A percentile compares a stretch with the other conserved stretches of the same genome.
Conservation (phyloP, 2,888 invertebrate species). For the Amphipoea lucens region DNA sequence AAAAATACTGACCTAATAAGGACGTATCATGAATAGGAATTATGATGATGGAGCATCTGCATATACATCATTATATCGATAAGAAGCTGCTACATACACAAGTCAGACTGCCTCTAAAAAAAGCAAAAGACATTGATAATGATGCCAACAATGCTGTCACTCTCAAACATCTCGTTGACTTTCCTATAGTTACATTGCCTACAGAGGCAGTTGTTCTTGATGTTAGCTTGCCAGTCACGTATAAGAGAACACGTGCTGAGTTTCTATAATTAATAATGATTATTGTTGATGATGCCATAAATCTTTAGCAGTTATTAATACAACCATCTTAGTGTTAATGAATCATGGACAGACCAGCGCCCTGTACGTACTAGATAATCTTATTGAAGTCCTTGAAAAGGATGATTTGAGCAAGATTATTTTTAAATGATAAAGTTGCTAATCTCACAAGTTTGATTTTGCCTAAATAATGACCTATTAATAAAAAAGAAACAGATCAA, state of each 20-base stretch:
- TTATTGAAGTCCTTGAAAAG: slow-evolving; percentile 18
- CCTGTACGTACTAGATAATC: slow-evolving; percentile 1
- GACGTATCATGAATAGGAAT: too few species aligned
- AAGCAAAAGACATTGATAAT: not conserved
- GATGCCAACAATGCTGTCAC: not conserved
- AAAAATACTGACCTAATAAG: too few species aligned
- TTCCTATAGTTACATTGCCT: slow-evolving; percentile 12
- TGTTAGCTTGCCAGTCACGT: slow-evolving; percentile 37
- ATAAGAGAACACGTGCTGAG: slow-evolving; percentile 23
- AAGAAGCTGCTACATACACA: not conserved
- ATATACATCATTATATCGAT: not conserved
- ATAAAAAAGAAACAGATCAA: not conserved
- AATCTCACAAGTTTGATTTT: not conserved
- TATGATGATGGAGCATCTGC: not conserved
- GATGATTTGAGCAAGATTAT: not conserved
- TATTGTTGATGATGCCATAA: slow-evolving; percentile 34
- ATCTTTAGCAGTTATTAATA: slow-evolving; percentile 31
- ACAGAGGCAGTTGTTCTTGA: not conserved
- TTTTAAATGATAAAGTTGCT: not conserved
- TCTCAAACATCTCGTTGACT: not conserved
- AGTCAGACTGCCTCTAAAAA: not conserved
- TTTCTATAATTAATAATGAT: slow-evolving; percentile 39
- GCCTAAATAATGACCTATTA: not conserved
- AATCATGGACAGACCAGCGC: not conserved
- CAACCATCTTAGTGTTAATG: slow-evolving; percentile 20